phyloP scores from a whole-genome alignment of 2,113 vertebrate genomes.

The Eleginops maclovinus region DNA sequence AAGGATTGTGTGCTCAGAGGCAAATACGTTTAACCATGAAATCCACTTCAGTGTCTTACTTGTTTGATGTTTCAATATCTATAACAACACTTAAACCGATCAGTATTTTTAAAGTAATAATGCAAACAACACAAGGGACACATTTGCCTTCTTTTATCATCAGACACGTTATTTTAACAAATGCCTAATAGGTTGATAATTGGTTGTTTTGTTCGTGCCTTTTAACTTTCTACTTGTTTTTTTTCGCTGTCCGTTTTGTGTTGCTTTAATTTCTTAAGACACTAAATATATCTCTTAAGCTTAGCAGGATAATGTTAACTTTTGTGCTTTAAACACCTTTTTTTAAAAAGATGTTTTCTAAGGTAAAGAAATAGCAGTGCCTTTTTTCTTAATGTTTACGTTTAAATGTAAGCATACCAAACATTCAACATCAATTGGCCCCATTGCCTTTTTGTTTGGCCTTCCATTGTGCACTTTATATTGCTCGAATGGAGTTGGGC shows the following conservation, averaged over 20 bases:
- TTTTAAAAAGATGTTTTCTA: slow-evolving; percentile 26
- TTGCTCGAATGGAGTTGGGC: slow-evolving; percentile 12
- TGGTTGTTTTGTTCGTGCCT: slow-evolving; percentile 55
- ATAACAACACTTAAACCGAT: slow-evolving; percentile 1
- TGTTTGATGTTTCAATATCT: background rate
- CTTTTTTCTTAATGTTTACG: slow-evolving; percentile 70
- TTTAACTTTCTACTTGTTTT: slow-evolving; percentile 25
- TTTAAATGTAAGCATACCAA: slow-evolving; percentile 41
- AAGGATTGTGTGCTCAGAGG: slow-evolving; percentile 78
- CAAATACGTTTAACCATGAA: slow-evolving; percentile 42
- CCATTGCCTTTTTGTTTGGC: background rate
- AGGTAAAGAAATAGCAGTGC: slow-evolving; percentile 58
- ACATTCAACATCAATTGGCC: slow-evolving; percentile 35
- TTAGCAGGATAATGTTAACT: slow-evolving; percentile 24
- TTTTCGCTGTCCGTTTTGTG: background rate
- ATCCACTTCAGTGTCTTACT: slow-evolving; percentile 30
- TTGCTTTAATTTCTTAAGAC: slow-evolving; percentile 19
- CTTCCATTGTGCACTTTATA: too few relatives aligned
- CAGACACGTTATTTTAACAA: slow-evolving; percentile 7
- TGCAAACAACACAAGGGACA: background rate
- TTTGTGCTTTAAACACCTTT: slow-evolving; percentile 24
- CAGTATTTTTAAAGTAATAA: slow-evolving; percentile 9
- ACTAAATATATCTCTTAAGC: background rate
- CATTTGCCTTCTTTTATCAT: slow-evolving; percentile 26
- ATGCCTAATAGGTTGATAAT: too few relatives aligned